Base-by-base conservation (phyloP, 2,888 invertebrate genomes). In the Onthophagus sagittarius region DNA sequence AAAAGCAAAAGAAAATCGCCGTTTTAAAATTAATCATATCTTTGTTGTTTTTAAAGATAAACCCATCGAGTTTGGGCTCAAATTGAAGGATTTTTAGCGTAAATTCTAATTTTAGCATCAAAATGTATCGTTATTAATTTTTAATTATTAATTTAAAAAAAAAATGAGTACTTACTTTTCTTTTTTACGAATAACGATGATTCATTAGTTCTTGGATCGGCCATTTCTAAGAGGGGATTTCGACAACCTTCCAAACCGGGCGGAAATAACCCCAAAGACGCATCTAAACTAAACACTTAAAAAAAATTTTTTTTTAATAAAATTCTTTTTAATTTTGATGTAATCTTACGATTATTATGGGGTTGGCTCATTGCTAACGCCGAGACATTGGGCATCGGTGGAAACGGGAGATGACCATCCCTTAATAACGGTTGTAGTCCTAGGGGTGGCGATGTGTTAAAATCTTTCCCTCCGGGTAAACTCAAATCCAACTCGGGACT, bases 321-420 rank as follows among this genome's bases (percentile, higher is more conserved):
- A 64, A n/a, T n/a, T 64, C 5, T 9, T 13, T 13, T 62, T 23
- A 23, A 5, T 5, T 23, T 3, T 3, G 23, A 23, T 2, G 23
- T 23, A 9, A 72, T 83, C 85, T 85, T 83, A 85, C 85, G 91
- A 91, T 92, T 87, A 90, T 91, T 92, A 87, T 95, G 94, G 74
- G 94, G 94, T 80, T 94, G 93, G 79, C 94, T 94, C 83, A 95
- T 87, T 62, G 94, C 90, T 78, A 95, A 86, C 73, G 93, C 93
- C 75, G 92, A 90, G 79, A 93, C 89, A 63, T 92, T 91, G 69
- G 92, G 89, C 87, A 92, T 91, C 73, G 91, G 92, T 77, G 92
- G 92, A 86, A 92, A 93, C 84, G 90, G 89, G 83, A 92, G 86
- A 77, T 84, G 85, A 76, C 80, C 84, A 72, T 84, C 83, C 76